Evolutionary conservation across 1,140 invertebrate species (phyloP), one percentile per base, ranked within the genome.

Genomic region (Nasonia longicornis): DNA sequence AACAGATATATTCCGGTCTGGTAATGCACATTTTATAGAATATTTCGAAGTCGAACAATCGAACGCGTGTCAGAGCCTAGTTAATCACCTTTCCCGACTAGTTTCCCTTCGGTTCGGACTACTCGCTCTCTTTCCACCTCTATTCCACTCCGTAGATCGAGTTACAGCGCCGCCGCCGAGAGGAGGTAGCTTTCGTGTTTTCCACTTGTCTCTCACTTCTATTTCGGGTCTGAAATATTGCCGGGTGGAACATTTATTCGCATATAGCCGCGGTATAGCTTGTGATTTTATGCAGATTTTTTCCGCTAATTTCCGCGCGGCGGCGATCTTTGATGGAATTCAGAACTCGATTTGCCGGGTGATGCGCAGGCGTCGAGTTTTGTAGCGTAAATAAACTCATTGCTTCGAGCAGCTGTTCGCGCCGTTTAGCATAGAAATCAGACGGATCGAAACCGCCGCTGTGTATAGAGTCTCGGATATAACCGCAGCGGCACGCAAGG

Each of bases 41-140:
- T 79, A 67, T 67, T 67, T 67, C 29, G 8, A 16, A 67, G 64
- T 10, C 70, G 82, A 82, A 79, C 52, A 82, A 84, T 81, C 84
- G 52, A 84, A 85, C 85, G 88, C 87, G 87, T 89, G 87, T 85
- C 86, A 88, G 84, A 80, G 78, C 83, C 85, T 86, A 88, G 87
- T 88, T 88, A 89, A 85, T 88, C 88, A 89, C 85, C 86, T 86
- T 86, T 87, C 80, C 83, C 66, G 83, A 85, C 83, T 87, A 85
- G 83, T 88, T 87, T 80, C 58, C 31, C 26, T 73, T 52, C 20
- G 42, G 42, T 16, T 58, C n/a, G 31, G 38, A 31, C 31, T 38
- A 3, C 69, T 6, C 52, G 20, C 20, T 58, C 7, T 58, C 52
- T 38, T 3, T n/a, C 26, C 20, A 11, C 38, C 76, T 31, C 26